Evolutionary conservation across 1,140 invertebrate species (phyloP), one percentile per base, ranked within the genome.

Genomic region (Acarapis woodi): DNA sequence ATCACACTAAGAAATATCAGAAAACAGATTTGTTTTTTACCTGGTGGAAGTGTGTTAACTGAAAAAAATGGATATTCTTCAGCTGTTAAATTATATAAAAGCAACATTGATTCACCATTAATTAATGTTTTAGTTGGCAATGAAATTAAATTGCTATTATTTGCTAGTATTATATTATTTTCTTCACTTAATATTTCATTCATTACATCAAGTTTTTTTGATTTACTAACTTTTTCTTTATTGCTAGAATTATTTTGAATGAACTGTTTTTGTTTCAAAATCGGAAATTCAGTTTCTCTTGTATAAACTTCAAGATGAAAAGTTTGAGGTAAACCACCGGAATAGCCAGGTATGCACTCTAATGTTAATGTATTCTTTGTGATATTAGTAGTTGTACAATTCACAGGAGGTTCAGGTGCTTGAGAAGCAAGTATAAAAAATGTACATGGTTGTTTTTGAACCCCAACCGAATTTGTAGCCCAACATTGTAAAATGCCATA

Each of bases 401-500:
- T 47, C 35, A 46, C 40, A 14, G 48, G 47, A 3, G 47, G 42
- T 28, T 47, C 48, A 2, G 50, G 50, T 16, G 44, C 39, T 15
- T 46, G 49, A 46, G 73, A 73, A 43, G 71, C 70, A 42, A 75
- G 55, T 34, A 82, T 64, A 52, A 72, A 66, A 53, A 80, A 76
- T 35, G 74, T 55, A 50, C 78, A 83, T 4, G 78, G 76, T 43
- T 61, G 62, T 41, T 63, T 62, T 56, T 80, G 76, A 47, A 67
- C 64, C 32, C 78, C 78, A 8, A 80, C 66, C 42, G 62, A 63
- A 56, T 80, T 82, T 47, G 64, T 68, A 1, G 75, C 76, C 74
- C 74, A 82, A 49, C 78, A 83, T 9, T 72, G 68, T 0, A 83
- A 55, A 37, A 70, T 73, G 36, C 76, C 75, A 43, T 76, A 66